Conservation (phyloP, 2,797 vertebrate genomes). For the Mallotus villosus region DNA sequence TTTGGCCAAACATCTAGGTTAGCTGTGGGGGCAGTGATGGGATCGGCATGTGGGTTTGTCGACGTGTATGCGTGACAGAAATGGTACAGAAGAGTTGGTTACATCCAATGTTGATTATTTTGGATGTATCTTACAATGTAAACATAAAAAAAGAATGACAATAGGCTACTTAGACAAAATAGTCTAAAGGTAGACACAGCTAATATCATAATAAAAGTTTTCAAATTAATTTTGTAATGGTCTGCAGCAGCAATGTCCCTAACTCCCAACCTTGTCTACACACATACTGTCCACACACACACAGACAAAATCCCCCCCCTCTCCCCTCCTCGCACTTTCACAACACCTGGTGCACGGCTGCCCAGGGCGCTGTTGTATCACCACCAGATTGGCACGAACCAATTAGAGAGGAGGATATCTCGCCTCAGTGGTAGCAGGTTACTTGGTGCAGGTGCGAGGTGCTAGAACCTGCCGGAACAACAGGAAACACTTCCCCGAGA, state of each 20-base stretch:
- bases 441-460: constrained; percentile 15
- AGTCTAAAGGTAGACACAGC: no score
- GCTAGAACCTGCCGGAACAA: not conserved
- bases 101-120: no score
- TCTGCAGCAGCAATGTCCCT: no score
- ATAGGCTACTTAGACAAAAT: no score
- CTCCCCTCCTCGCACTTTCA: not conserved
- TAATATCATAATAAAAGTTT: no score
- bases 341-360: constrained; percentile 21
- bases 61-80: constrained; percentile 18
- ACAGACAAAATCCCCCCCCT: not conserved
- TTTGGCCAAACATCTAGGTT: constrained; percentile 67
- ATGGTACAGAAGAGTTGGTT: no score
- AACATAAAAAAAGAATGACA: no score
- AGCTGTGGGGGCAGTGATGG: constrained; percentile 45
- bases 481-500: constrained; percentile 3
- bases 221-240: no score
- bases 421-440: constrained; percentile 22
- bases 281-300: not conserved
- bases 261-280: not conserved
- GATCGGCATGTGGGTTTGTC: constrained; percentile 29
- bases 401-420: constrained; percentile 41
- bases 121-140: no score
- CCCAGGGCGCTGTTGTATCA: constrained; percentile 8
- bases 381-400: constrained; percentile 1